Conservation (phyloP, 1,140 invertebrate species). For the Melanaphis sacchari region DNA sequence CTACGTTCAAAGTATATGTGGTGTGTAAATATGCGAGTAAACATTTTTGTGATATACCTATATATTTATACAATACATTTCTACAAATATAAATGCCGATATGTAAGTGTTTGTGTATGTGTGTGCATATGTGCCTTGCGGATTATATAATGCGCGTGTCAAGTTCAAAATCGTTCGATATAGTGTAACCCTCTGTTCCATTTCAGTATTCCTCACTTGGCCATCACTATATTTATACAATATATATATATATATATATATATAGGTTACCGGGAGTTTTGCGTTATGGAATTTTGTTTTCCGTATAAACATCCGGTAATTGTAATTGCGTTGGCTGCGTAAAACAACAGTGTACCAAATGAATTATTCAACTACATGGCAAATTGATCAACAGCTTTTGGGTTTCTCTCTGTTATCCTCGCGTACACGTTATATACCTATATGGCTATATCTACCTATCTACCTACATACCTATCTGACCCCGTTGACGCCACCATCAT, state of each 20-base stretch:
- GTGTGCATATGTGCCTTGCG: not conserved
- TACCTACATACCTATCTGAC: not conserved
- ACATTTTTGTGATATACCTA: not conserved
- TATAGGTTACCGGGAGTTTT: not conserved
- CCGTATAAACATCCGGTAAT: conserved; percentile 12
- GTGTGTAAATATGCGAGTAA: not conserved
- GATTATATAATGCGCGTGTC: conserved; percentile 44
- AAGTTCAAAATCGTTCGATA: conserved; percentile 49
- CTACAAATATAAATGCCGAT: not conserved
- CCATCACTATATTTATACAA: not conserved
- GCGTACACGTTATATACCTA: not conserved
- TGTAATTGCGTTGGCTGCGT: conserved; percentile 21
- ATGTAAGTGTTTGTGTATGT: not conserved
- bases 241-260: not conserved
- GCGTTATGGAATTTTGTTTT: conserved; percentile 31
- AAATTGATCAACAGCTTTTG: conserved; percentile 44
- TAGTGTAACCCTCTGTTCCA: not conserved
- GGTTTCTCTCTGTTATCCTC: not conserved
- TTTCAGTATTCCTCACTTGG: not conserved
- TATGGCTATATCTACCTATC: no score
- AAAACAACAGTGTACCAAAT: conserved; percentile 43
- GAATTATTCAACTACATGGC: conserved; percentile 45
- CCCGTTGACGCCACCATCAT: no score
- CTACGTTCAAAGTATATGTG: not conserved
- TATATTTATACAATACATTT: not conserved